Percentiles rank a stretch among this genome's conserved stretches.
Conservation (phyloP, 2,113 vertebrate species). For the Pituophis catenifer region DNA sequence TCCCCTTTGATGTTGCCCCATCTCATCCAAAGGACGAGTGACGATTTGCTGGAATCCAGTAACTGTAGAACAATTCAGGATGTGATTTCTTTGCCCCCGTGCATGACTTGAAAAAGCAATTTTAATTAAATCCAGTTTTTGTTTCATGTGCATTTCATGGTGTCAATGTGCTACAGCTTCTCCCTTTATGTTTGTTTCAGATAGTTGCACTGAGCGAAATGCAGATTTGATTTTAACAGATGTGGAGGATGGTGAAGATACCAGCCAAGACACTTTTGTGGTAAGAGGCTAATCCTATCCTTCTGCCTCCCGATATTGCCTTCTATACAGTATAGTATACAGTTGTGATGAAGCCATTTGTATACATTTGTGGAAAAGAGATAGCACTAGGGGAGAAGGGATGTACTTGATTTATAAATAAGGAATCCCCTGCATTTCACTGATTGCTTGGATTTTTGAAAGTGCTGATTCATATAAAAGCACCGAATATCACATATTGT, state of each 20-base stretch:
- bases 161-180: not conserved
- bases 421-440: not conserved
- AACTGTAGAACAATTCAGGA: conserved; percentile 3
- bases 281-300: not conserved
- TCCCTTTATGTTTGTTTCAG: conserved; percentile 18
- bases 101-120: not conserved
- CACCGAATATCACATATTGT: not conserved
- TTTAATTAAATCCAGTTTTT: conserved; percentile 8
- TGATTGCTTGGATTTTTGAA: not conserved
- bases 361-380: not conserved
- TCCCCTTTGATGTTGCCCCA: conserved; percentile 7
- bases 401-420: not conserved
- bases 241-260: not conserved
- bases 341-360: not conserved
- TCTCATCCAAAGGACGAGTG: not conserved
- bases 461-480: not conserved
- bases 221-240: not conserved
- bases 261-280: not conserved
- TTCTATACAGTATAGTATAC: not conserved
- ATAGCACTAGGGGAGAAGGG: not conserved
- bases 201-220: not conserved
- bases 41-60: not conserved
- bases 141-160: conserved; percentile 1
- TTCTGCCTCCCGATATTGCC: not conserved
- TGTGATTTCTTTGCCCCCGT: not conserved